Conservation (phyloP, 2,113 vertebrate species). For the Dipodomys merriami region DNA sequence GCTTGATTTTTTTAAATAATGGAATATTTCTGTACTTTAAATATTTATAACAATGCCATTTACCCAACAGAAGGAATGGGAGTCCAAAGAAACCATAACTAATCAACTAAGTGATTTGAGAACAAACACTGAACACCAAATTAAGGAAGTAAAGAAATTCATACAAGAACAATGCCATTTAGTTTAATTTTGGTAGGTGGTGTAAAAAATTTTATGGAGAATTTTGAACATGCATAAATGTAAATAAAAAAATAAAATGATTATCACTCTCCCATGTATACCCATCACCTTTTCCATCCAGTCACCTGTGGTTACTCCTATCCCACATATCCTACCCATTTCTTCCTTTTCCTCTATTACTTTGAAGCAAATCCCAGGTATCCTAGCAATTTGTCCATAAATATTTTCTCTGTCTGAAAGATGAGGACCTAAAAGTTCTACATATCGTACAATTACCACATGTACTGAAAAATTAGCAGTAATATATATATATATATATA, state of each 20-base stretch:
- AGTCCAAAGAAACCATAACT: no score
- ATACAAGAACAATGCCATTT: constrained; percentile 7
- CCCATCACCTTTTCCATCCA: neutral
- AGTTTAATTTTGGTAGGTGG: neutral
- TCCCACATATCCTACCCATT: neutral
- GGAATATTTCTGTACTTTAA: neutral
- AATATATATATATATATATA: neutral
- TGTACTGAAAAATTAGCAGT: constrained; percentile 18
- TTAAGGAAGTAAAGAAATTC: no score
- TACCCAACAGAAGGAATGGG: no score
- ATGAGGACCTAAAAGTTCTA: constrained; percentile 37
- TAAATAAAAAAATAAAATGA: neutral
- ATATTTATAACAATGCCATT: constrained; percentile 14
- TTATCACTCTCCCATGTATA: neutral
- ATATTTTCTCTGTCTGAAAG: constrained; percentile 44
- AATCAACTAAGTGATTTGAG: no score
- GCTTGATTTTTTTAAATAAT: constrained; percentile 45
- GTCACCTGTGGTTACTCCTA: neutral
- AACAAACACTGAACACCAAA: no score
- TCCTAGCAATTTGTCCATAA: neutral
- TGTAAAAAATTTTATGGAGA: neutral
- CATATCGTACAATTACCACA: constrained; percentile 32
- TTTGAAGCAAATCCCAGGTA: constrained; percentile 1
- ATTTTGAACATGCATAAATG: constrained; percentile 4
- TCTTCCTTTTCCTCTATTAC: neutral